These are phyloP conservation scores for Cyrtonyx montezumae DNA, from an alignment of 2,113 vertebrate species.

Conservation along the genomic window DNA sequence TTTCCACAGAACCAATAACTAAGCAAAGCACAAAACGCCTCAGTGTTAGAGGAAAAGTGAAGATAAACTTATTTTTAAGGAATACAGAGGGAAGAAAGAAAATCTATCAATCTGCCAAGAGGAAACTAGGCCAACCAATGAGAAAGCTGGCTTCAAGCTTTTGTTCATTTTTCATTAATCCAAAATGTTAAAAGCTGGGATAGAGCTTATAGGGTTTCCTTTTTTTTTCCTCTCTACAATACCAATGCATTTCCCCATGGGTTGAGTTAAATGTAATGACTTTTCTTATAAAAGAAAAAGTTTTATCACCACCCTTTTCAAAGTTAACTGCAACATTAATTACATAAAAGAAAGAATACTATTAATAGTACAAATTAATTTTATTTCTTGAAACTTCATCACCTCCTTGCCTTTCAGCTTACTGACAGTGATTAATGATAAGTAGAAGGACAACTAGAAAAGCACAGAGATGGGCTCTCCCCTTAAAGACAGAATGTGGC, in stretches of 20 bases:
- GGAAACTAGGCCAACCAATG: background rate
- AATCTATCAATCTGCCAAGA: conserved; percentile 10
- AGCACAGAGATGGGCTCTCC: background rate
- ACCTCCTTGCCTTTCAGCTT: background rate
- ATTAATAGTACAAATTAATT: background rate
- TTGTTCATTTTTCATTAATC: conserved; percentile 24
- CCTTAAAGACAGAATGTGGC: background rate
- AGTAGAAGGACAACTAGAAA: background rate
- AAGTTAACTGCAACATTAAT: background rate
- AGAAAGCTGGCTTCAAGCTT: background rate
- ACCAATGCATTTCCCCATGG: background rate
- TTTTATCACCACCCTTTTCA: background rate
- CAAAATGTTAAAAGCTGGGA: background rate
- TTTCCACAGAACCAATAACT: conserved; percentile 5
- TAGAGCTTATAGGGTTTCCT: background rate
- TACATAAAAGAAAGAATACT: background rate
- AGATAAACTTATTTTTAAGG: conserved; percentile 26
- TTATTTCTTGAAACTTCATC: background rate
- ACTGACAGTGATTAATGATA: background rate
- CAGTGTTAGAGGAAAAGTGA: conserved; percentile 4
- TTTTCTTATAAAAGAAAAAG: background rate
- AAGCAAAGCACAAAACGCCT: conserved; percentile 14
- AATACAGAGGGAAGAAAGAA: background rate
- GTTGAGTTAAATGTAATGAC: background rate
- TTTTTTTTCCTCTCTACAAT: background rate